Evolutionary conservation across 2,113 vertebrate species (phyloP).

Genomic region (Corvus moneduloides): DNA sequence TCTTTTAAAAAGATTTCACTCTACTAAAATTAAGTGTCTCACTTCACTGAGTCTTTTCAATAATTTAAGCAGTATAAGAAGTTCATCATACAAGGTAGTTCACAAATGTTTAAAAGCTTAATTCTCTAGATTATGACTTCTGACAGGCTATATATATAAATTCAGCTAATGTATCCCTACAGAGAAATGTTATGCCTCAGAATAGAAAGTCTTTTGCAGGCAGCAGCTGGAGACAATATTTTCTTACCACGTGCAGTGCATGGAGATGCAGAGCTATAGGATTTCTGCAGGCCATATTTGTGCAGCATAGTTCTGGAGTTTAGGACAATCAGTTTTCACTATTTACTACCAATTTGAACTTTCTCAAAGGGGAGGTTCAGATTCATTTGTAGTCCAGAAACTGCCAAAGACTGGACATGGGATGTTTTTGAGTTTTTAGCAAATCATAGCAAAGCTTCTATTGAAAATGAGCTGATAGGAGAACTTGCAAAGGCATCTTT

Average conservation of each 20-base stretch:
- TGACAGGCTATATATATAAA: neutral
- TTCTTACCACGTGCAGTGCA: neutral
- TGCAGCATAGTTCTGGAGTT: neutral
- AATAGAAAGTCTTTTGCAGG: neutral
- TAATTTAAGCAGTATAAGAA: neutral
- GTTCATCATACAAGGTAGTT: neutral
- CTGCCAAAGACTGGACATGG: neutral
- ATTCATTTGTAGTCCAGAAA: neutral
- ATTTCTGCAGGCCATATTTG: neutral
- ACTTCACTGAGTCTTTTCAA: neutral
- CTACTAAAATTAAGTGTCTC: slow-evolving; percentile 21
- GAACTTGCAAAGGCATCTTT: neutral
- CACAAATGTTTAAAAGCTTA: slow-evolving; percentile 15
- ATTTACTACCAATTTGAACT: neutral
- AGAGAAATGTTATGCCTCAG: neutral
- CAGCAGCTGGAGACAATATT: neutral
- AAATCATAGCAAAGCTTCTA: neutral
- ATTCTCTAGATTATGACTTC: neutral
- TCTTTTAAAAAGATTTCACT: neutral
- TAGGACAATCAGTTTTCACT: neutral
- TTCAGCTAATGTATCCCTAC: neutral
- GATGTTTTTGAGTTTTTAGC: neutral
- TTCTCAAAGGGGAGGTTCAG: neutral
- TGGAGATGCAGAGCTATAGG: neutral
- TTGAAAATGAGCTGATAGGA: neutral